Conservation (phyloP, 2,888 invertebrate species). For the Syrista parreyssii region DNA sequence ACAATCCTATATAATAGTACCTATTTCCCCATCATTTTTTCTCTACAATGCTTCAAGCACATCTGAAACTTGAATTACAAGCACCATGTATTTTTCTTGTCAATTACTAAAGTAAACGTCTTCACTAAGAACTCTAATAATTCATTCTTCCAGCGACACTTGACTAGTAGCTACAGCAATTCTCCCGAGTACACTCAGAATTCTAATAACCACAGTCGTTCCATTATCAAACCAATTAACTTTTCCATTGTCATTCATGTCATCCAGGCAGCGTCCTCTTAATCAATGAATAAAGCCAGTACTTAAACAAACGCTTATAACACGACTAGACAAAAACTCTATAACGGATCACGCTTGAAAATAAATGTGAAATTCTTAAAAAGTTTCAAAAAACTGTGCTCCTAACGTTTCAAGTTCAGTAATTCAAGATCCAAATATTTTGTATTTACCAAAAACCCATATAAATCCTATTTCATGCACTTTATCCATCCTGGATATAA, state of each 20-base stretch:
- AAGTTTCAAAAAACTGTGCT: neutral
- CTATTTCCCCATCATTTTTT: neutral
- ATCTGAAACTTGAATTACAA: neutral
- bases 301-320: neutral
- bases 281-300: neutral
- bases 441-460: neutral
- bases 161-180: neutral
- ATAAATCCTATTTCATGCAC: neutral
- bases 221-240: neutral
- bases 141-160: neutral
- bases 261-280: neutral
- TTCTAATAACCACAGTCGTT: neutral
- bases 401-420: neutral
- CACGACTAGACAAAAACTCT: neutral
- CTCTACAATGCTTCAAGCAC: neutral
- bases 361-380: neutral
- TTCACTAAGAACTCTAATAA: neutral
- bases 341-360: neutral
- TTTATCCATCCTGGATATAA: neutral
- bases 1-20: too few species aligned
- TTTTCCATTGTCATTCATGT: neutral
- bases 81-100: neutral
- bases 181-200: neutral
- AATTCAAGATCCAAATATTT: neutral
- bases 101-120: neutral